Evolutionary conservation across 2,113 vertebrate species (phyloP).

Genomic region (Syngnathus floridae): DNA sequence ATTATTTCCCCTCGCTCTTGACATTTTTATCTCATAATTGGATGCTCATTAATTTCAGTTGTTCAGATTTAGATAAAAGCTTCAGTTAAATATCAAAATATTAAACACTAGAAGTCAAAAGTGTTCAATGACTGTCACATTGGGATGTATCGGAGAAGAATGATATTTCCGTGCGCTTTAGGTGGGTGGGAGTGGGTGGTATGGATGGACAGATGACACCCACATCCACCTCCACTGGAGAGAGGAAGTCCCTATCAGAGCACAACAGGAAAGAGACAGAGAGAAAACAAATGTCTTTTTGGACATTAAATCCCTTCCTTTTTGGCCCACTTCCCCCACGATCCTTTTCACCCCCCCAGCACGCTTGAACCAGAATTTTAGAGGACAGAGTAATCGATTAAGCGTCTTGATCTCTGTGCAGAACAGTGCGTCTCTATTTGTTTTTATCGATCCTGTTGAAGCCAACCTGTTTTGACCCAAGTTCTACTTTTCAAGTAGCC

Average conservation of each 20-base stretch:
- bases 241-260: constrained; percentile 76
- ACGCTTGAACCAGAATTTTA: constrained; percentile 16
- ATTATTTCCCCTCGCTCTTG: constrained; percentile 1
- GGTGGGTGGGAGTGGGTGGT: constrained; percentile 35
- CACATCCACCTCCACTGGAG: constrained; percentile 65
- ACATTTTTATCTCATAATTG: constrained; percentile 7
- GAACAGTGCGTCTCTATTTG: constrained; percentile 7
- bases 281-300: constrained; percentile 75
- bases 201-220: constrained; percentile 69
- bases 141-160: constrained; percentile 28
- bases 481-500: no score
- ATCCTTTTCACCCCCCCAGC: constrained; percentile 15
- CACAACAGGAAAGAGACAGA: constrained; percentile 77
- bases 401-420: neutral
- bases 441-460: neutral
- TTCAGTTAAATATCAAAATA: neutral
- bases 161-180: constrained; percentile 54
- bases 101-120: constrained; percentile 1
- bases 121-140: constrained; percentile 5
- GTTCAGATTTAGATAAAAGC: constrained; percentile 1
- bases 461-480: neutral
- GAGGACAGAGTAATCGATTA: constrained; percentile 28
- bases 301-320: constrained; percentile 76
- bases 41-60: neutral
- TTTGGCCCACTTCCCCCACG: constrained; percentile 36